Evolutionary conservation across 2,797 vertebrate genomes (phyloP), one percentile per base, ranked within the genome.

Genomic region (Emydoidea blandingii): DNA sequence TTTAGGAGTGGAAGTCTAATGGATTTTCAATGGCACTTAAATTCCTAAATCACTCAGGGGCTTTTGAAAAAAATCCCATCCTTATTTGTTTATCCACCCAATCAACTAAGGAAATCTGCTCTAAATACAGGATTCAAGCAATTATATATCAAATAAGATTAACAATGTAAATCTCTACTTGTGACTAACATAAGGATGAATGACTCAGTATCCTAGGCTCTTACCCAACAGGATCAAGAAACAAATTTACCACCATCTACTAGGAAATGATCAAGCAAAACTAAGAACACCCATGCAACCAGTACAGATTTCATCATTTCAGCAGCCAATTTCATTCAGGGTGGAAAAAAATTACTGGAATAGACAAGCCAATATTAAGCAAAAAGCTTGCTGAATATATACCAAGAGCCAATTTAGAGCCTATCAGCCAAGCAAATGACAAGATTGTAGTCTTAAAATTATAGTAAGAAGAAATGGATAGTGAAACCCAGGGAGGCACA

Each of bases 401-500:
- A 98, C 96, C 83, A 91, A 96, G 96, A 96, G 95, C 95, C 94
- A 97, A 97, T 98, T 97, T 94, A 89, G 81, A 94, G 96, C 94
- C 95, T 95, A 97, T 96, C 95, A 95, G 96, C 96, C 88, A 96
- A 96, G 97, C 96, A 97, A 98, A 95, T 14, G 44, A 97, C 79
- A 97, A 97, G 95, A 98, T 95, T 95, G 93, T 92, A 97, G 96
- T 94, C 96, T 94, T 97, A 97, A 96, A 97, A 96, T 96, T 97
- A 96, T 91, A 97, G 96, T 95, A 97, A 96, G 87, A 95, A 97
- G 96, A 95, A 97, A 97, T 94, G 96, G 92, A 97, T 98, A 98
- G 95, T 96, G 92, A 95, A 89, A 96, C 90, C 86, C 83, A 8
- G 1, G 79, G 57, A 96, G 97, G 97, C 97, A 97, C 89, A 65